phyloP scores from a whole-genome alignment of 2,888 invertebrate species.

The Drosophila leonis region DNA sequence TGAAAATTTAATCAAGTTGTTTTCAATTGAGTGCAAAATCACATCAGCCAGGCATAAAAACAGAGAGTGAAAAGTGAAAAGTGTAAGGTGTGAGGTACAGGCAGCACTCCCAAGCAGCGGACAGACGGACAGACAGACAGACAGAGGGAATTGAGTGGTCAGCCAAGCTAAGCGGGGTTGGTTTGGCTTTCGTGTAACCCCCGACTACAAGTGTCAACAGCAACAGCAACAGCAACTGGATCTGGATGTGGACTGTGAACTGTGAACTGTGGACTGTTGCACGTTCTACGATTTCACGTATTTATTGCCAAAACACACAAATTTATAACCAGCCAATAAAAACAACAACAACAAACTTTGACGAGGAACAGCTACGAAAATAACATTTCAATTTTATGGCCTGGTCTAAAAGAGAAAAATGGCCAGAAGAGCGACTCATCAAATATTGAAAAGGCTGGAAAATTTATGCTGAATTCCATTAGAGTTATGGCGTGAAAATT shows the following conservation, averaged over 20 bases:
- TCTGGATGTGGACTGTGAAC: not conserved
- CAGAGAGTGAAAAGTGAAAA: slow-evolving; percentile 22
- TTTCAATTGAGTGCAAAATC: slow-evolving; percentile 84
- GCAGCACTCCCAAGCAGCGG: slow-evolving; percentile 19
- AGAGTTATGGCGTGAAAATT: slow-evolving; percentile 77
- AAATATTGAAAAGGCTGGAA: slow-evolving; percentile 73
- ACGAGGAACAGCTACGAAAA: slow-evolving; percentile 44
- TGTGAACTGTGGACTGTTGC: slow-evolving; percentile 21
- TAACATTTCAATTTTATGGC: slow-evolving; percentile 77
- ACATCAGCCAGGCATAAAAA: slow-evolving; percentile 67
- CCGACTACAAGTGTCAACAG: slow-evolving; percentile 71
- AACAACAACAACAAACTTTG: slow-evolving; percentile 55
- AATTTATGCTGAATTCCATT: slow-evolving; percentile 80
- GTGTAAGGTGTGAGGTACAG: slow-evolving; percentile 53
- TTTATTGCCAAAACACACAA: slow-evolving; percentile 75
- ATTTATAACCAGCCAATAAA: slow-evolving; percentile 77
- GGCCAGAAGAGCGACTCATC: slow-evolving; percentile 42
- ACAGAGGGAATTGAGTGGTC: slow-evolving; percentile 54
- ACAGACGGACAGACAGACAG: slow-evolving; percentile 3
- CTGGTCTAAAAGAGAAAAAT: slow-evolving; percentile 28
- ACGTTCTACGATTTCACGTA: slow-evolving; percentile 50
- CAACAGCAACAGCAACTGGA: slow-evolving; percentile 55
- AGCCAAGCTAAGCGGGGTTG: slow-evolving; percentile 38
- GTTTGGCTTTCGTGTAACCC: slow-evolving; percentile 41
- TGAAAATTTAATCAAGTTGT: slow-evolving; percentile 80